phyloP scores from a whole-genome alignment of 2,888 invertebrate genomes.

The Nephrocerus scutellatus region DNA sequence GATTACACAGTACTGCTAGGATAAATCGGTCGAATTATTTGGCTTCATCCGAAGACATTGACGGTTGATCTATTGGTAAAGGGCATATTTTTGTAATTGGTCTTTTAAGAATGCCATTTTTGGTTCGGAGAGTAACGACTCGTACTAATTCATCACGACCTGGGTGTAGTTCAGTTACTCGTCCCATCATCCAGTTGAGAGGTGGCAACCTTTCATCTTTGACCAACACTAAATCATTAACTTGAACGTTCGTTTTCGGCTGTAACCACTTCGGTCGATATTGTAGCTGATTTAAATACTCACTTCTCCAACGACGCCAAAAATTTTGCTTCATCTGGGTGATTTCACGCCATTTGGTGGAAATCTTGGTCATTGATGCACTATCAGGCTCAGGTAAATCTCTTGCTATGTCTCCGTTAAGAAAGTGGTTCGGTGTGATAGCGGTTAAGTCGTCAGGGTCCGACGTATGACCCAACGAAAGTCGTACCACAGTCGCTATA shows the following conservation, averaged over 20 bases:
- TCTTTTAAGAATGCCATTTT: conserved; percentile 12
- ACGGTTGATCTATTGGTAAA: too few relatives aligned
- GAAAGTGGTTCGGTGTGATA: conserved; percentile 15
- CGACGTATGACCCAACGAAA: conserved; percentile 16
- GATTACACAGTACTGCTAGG: too few relatives aligned
- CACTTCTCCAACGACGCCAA: conserved; percentile 16
- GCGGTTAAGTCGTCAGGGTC: conserved; percentile 13
- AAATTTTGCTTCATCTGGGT: conserved; percentile 17
- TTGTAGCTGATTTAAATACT: conserved; percentile 16
- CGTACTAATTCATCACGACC: conserved; percentile 14
- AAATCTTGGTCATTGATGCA: too few relatives aligned
- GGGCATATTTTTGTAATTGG: conserved; percentile 16
- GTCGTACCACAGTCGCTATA: conserved; percentile 22
- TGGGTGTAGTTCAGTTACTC: conserved; percentile 15
- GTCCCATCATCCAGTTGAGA: conserved; percentile 12
- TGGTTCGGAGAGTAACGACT: conserved; percentile 10
- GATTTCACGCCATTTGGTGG: conserved; percentile 17
- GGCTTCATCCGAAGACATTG: too few relatives aligned
- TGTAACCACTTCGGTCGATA: conserved; percentile 15
- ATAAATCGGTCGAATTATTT: too few relatives aligned
- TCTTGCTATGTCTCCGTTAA: conserved; percentile 10
- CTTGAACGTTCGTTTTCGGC: conserved; percentile 7
- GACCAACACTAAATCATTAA: conserved; percentile 14
- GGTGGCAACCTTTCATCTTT: conserved; percentile 11
- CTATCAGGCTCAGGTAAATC: conserved; percentile 15